Conservation (phyloP, 2,888 invertebrate species). For the Mesochorus sp. region DNA sequence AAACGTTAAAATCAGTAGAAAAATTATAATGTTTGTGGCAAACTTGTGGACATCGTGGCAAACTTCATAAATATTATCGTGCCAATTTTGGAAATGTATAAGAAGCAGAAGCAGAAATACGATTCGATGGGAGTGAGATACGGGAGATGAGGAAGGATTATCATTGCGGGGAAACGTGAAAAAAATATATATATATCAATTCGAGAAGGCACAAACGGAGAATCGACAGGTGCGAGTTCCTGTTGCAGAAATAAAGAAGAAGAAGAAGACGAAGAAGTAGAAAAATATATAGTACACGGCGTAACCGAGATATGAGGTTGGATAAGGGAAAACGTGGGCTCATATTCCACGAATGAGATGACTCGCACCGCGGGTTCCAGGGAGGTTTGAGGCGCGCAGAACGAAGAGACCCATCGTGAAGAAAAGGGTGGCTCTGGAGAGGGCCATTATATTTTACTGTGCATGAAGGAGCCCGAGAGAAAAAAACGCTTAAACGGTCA, state of each 20-base stretch:
- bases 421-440: conserved; percentile 13
- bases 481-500: conserved; percentile 43
- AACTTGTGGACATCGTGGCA: too few relatives aligned
- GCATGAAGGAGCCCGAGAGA: background rate
- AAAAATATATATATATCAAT: conserved; percentile 2
- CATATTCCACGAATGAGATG: conserved; percentile 58
- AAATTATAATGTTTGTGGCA: too few relatives aligned
- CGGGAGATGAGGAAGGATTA: conserved; percentile 46
- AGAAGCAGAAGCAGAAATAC: background rate
- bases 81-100: too few relatives aligned
- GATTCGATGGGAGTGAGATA: background rate
- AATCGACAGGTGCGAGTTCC: conserved; percentile 60
- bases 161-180: conserved; percentile 49
- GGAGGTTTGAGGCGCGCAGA: too few relatives aligned
- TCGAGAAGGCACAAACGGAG: conserved; percentile 26
- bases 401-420: conserved; percentile 19
- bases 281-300: too few relatives aligned
- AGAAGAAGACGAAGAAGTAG: too few relatives aligned
- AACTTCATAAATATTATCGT: too few relatives aligned
- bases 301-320: conserved; percentile 57
- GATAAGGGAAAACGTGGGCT: conserved; percentile 59
- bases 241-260: conserved; percentile 56
- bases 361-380: conserved; percentile 35
- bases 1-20: too few relatives aligned
- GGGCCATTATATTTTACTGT: conserved; percentile 30